These are phyloP conservation scores for Cariama cristata DNA, from an alignment of 2,113 vertebrate genomes.

Conservation along the genomic window DNA sequence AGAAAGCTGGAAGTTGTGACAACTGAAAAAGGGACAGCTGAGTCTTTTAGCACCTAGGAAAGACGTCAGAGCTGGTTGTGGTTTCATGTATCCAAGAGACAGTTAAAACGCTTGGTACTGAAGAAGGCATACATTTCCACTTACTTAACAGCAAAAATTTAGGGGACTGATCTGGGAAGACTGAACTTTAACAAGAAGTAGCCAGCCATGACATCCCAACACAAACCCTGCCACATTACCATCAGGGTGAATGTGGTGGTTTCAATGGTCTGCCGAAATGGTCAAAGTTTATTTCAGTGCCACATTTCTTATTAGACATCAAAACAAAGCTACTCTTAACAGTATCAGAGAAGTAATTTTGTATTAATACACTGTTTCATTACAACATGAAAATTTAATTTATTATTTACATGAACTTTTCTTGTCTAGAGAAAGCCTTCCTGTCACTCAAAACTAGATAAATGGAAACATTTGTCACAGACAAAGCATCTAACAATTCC, in stretches of 20 bases:
- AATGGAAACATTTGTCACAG: background rate
- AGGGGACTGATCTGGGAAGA: background rate
- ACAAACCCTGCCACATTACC: background rate
- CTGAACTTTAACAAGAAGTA: background rate
- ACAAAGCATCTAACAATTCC: background rate
- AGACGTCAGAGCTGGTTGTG: accelerated
- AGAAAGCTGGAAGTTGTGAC: background rate
- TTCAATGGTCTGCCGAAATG: background rate
- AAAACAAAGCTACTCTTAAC: background rate
- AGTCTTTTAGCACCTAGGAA: background rate
- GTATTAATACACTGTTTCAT: background rate
- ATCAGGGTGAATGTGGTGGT: background rate
- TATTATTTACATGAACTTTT: background rate
- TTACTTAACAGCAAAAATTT: background rate
- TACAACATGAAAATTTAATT: background rate
- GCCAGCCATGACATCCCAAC: background rate
- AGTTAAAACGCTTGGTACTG: background rate
- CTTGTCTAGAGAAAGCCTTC: background rate
- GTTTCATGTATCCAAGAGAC: background rate
- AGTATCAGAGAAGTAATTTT: background rate
- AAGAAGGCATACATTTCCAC: background rate
- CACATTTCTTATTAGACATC: background rate
- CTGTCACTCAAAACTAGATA: background rate
- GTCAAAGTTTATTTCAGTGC: background rate
- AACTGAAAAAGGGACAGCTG: background rate